These are phyloP conservation scores for Riparia riparia DNA, from an alignment of 2,113 vertebrate species.

Conservation along the genomic window DNA sequence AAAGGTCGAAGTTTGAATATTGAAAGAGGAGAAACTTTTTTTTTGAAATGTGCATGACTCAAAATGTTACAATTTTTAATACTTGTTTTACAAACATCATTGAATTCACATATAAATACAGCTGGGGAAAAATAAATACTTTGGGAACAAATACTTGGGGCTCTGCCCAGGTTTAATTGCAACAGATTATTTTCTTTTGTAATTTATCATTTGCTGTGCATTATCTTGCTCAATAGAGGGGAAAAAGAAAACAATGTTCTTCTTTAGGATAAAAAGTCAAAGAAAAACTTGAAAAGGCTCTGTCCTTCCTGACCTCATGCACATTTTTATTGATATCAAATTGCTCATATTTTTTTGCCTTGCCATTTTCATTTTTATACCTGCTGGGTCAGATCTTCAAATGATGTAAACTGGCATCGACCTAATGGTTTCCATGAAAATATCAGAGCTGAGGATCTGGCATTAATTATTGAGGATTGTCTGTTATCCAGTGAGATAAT, in stretches of 20 bases:
- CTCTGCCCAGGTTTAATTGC: slow-evolving; percentile 39
- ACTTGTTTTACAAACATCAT: not conserved
- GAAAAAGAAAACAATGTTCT: not conserved
- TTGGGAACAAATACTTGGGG: slow-evolving; percentile 56
- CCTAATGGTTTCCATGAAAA: slow-evolving; percentile 44
- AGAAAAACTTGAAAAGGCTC: slow-evolving; percentile 47
- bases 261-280: slow-evolving; percentile 23
- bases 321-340: slow-evolving; percentile 65
- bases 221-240: not conserved
- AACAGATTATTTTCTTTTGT: slow-evolving; percentile 19
- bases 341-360: slow-evolving; percentile 54
- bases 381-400: slow-evolving; percentile 43
- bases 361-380: slow-evolving; percentile 46
- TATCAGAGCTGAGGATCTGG: slow-evolving; percentile 2
- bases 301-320: slow-evolving; percentile 36
- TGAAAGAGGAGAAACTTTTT: not conserved
- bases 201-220: slow-evolving; percentile 37
- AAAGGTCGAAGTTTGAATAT: not conserved
- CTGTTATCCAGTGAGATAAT: slow-evolving; percentile 27
- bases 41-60: not conserved
- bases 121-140: slow-evolving; percentile 41
- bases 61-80: not conserved
- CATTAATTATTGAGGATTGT: slow-evolving; percentile 27
- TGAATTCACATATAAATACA: not conserved
- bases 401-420: slow-evolving; percentile 29